phyloP scores from a whole-genome alignment of 2,888 invertebrate species.

The Tribolium freemani region DNA sequence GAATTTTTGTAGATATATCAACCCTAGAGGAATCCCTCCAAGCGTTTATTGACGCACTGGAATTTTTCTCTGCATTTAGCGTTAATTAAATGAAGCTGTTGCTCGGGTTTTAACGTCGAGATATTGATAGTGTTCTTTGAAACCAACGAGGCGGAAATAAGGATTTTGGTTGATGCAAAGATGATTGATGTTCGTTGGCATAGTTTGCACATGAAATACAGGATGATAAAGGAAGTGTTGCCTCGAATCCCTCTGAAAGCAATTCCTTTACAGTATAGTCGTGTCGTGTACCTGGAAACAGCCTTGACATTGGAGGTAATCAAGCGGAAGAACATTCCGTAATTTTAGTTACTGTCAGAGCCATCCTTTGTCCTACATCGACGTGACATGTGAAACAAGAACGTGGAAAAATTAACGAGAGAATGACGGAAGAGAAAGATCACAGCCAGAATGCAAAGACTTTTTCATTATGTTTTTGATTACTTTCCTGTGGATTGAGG shows the following conservation, averaged over 20 bases:
- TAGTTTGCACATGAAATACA: slow-evolving; percentile 17
- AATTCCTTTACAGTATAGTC: slow-evolving; percentile 9
- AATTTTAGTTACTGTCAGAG: slow-evolving; percentile 26
- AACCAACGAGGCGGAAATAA: slow-evolving; percentile 31
- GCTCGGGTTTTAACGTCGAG: neutral
- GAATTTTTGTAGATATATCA: neutral
- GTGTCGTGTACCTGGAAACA: slow-evolving; percentile 12
- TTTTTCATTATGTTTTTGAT: neutral
- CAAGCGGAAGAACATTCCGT: slow-evolving; percentile 24
- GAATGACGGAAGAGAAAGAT: neutral
- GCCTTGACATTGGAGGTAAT: slow-evolving; percentile 16
- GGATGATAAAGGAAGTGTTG: slow-evolving; percentile 11
- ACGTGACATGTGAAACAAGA: slow-evolving; percentile 5
- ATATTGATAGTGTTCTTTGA: neutral
- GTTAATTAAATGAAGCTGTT: slow-evolving; percentile 32
- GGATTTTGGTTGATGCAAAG: slow-evolving; percentile 35
- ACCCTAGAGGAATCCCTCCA: neutral
- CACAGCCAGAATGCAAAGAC: neutral
- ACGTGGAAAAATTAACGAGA: slow-evolving; percentile 10
- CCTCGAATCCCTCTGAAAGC: slow-evolving; percentile 1
- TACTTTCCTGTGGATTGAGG: neutral
- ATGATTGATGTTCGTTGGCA: slow-evolving; percentile 30
- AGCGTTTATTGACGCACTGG: slow-evolving; percentile 1
- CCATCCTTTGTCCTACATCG: slow-evolving; percentile 1
- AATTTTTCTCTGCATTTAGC: neutral